phyloP scores from a whole-genome alignment of 2,888 invertebrate species.

The Idaea biselata region DNA sequence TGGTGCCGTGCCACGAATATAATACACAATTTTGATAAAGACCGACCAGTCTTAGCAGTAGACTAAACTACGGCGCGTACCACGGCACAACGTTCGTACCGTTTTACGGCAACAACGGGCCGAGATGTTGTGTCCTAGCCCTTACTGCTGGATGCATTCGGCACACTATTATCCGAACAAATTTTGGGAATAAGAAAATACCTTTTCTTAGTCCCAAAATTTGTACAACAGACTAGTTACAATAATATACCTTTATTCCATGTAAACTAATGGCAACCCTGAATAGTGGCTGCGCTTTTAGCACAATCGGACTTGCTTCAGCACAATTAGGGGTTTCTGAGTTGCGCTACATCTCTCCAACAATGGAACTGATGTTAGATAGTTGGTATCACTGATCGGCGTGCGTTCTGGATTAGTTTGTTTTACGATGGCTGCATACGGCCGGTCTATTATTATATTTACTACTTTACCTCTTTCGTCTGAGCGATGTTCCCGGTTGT shows the following conservation, averaged over 20 bases:
- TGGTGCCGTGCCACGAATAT: too few relatives aligned
- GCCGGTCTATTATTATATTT: slow-evolving; percentile 10
- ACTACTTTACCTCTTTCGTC: slow-evolving; percentile 2
- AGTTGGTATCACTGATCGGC: slow-evolving; percentile 57
- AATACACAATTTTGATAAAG: too few relatives aligned
- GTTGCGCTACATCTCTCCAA: slow-evolving; percentile 53
- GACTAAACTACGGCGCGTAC: too few relatives aligned
- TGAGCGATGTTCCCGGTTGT: too few relatives aligned
- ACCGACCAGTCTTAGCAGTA: too few relatives aligned
- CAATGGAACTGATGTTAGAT: slow-evolving; percentile 66
- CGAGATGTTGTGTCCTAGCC: too few relatives aligned
- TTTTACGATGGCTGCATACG: slow-evolving; percentile 39
- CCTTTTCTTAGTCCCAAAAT: too few relatives aligned
- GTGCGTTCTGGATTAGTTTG: slow-evolving; percentile 66
- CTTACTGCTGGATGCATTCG: too few relatives aligned
- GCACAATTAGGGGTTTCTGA: slow-evolving; percentile 47
- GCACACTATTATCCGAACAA: too few relatives aligned
- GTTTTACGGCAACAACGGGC: too few relatives aligned
- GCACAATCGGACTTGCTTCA: slow-evolving; percentile 26
- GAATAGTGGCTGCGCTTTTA: slow-evolving; percentile 14
- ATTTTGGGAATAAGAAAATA: too few relatives aligned
- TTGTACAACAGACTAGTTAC: background rate
- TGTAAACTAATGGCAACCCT: slow-evolving; percentile 1
- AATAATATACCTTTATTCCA: background rate
- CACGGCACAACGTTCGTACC: too few relatives aligned